Evolutionary conservation across 2,113 vertebrate genomes (phyloP).

Genomic region (Nesogale talazaci): DNA sequence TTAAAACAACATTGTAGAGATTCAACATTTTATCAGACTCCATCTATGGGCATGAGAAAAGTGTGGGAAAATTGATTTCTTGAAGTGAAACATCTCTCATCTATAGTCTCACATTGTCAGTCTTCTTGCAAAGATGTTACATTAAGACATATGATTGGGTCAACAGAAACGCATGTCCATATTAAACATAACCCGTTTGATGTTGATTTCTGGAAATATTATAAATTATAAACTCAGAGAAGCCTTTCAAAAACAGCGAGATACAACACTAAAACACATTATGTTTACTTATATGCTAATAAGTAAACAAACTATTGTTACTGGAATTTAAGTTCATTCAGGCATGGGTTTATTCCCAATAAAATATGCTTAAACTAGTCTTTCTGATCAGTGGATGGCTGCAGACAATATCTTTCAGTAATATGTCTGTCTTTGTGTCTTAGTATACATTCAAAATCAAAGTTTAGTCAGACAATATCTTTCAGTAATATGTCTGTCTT

Average conservation of each 20-base stretch:
- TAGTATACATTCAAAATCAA: too few species aligned
- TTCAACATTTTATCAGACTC: background rate
- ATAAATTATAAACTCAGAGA: slow-evolving; percentile 1
- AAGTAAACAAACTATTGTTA: too few species aligned
- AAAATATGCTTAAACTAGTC: too few species aligned
- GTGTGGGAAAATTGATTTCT: background rate
- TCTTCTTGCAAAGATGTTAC: background rate
- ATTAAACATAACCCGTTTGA: background rate
- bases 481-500: too few species aligned
- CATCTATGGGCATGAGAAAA: background rate
- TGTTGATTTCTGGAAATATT: slow-evolving; percentile 14
- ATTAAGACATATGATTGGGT: background rate
- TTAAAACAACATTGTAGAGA: background rate
- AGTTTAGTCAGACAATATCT: too few species aligned
- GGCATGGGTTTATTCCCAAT: too few species aligned
- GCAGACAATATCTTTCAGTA: too few species aligned
- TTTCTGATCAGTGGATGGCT: too few species aligned
- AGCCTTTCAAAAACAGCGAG: background rate
- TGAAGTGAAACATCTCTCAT: background rate
- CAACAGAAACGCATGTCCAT: background rate
- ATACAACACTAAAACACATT: too few species aligned
- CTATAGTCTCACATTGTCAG: background rate
- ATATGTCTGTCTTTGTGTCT: too few species aligned
- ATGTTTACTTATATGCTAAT: too few species aligned
- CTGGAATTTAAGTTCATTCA: background rate